These are phyloP conservation scores for Bombus polaris DNA, from an alignment of 1,140 invertebrate genomes.

Conservation along the genomic window DNA sequence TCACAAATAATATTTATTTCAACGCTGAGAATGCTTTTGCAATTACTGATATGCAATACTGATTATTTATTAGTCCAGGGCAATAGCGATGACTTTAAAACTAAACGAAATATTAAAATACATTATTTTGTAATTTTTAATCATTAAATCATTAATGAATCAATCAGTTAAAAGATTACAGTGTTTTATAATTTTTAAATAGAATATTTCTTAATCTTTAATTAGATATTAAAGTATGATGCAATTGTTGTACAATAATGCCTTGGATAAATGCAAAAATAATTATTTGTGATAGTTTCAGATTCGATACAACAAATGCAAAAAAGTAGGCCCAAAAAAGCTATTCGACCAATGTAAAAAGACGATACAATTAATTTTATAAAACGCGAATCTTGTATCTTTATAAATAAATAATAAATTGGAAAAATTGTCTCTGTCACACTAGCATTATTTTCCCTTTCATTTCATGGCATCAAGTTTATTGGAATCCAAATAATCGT, in stretches of 20 bases:
- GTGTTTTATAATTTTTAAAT: not conserved
- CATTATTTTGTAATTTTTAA: not conserved
- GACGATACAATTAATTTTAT: not conserved
- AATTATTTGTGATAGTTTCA: conserved; percentile 17
- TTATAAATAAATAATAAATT: not conserved
- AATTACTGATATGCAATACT: too few species aligned
- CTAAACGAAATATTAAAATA: not conserved
- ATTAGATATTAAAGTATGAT: not conserved
- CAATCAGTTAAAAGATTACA: not conserved
- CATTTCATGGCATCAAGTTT: conserved; percentile 80
- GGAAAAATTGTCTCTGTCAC: conserved; percentile 14
- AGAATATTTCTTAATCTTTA: not conserved
- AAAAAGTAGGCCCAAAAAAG: conserved; percentile 4
- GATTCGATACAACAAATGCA: conserved; percentile 2
- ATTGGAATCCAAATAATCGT: conserved; percentile 79
- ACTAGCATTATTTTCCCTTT: conserved; percentile 3
- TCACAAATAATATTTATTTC: not conserved
- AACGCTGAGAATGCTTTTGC: not conserved
- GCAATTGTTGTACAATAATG: not conserved
- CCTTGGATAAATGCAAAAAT: not conserved
- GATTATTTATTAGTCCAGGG: not conserved
- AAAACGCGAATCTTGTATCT: not conserved
- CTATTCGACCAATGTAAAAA: conserved; percentile 7
- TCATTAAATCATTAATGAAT: too few species aligned
- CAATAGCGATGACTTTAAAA: not conserved